These are phyloP conservation scores for Cynopterus sphinx DNA, from an alignment of 2,797 vertebrate genomes.

Conservation along the genomic window DNA sequence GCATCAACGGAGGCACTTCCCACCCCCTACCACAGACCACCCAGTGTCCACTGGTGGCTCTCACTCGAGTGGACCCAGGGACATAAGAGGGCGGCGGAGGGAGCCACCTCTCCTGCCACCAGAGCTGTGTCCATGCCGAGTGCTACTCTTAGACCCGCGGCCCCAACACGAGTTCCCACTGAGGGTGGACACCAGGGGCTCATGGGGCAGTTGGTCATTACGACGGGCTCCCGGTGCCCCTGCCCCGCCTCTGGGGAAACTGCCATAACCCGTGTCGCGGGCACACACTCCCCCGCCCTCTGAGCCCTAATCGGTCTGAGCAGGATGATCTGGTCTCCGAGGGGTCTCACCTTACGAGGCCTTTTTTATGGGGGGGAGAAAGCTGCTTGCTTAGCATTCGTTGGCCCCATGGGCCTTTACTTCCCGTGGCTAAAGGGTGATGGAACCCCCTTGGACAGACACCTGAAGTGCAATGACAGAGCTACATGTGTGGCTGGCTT, in stretches of 20 bases:
- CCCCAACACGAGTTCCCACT: not conserved
- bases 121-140: not conserved
- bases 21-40: not conserved
- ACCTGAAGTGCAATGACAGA: slow-evolving; percentile 19
- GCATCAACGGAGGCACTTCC: not conserved
- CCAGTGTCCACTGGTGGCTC: accelerated
- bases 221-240: not conserved
- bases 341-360: not conserved
- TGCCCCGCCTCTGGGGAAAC: too few relatives aligned
- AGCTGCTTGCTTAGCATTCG: not conserved
- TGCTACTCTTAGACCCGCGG: not conserved
- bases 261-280: not conserved
- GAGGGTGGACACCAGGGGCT: not conserved
- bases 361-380: not conserved
- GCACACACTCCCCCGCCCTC: not conserved
- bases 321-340: not conserved
- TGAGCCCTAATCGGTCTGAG: not conserved
- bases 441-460: not conserved
- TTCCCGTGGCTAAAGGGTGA: not conserved
- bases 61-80: not conserved
- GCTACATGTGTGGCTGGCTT: not conserved
- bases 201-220: not conserved
- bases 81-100: not conserved
- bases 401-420: not conserved
- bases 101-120: not conserved